Conservation (phyloP, 2,113 vertebrate species). For the Entelurus aequoreus region DNA sequence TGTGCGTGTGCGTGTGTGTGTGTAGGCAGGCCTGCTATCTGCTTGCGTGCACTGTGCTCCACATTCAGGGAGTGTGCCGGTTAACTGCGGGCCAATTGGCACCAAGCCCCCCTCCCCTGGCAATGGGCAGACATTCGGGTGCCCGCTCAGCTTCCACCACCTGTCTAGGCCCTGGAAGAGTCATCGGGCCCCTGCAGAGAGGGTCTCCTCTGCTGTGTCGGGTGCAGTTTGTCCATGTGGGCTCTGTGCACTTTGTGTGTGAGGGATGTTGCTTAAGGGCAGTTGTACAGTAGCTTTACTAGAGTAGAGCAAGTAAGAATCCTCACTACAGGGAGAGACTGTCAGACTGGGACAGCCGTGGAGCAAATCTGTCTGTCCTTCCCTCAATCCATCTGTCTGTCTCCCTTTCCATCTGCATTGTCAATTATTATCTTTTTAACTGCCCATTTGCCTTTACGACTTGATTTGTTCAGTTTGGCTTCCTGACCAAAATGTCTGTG, state of each 20-base stretch:
- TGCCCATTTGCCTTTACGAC: constrained; percentile 43
- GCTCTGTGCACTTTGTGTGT: constrained; percentile 16
- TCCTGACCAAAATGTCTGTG: neutral
- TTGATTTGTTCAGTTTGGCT: neutral
- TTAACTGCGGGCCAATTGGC: constrained; percentile 69
- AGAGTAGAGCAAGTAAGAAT: constrained; percentile 28
- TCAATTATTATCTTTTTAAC: constrained; percentile 50
- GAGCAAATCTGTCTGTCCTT: constrained; percentile 46
- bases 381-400: constrained; percentile 59
- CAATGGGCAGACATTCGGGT: constrained; percentile 47
- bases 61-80: constrained; percentile 56
- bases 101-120: constrained; percentile 46
- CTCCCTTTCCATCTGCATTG: constrained; percentile 64
- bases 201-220: constrained; percentile 27
- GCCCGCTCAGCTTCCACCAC: constrained; percentile 70
- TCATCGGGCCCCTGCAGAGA: constrained; percentile 51
- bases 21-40: constrained; percentile 54
- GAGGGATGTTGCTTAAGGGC: constrained; percentile 16
- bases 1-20: neutral
- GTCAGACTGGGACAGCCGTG: constrained; percentile 33
- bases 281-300: constrained; percentile 6
- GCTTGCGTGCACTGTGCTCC: constrained; percentile 58
- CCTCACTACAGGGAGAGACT: constrained; percentile 29
- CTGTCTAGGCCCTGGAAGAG: constrained; percentile 72
- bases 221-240: constrained; percentile 13